These are phyloP conservation scores for Sipha maydis DNA, from an alignment of 2,888 invertebrate genomes.

Conservation along the genomic window DNA sequence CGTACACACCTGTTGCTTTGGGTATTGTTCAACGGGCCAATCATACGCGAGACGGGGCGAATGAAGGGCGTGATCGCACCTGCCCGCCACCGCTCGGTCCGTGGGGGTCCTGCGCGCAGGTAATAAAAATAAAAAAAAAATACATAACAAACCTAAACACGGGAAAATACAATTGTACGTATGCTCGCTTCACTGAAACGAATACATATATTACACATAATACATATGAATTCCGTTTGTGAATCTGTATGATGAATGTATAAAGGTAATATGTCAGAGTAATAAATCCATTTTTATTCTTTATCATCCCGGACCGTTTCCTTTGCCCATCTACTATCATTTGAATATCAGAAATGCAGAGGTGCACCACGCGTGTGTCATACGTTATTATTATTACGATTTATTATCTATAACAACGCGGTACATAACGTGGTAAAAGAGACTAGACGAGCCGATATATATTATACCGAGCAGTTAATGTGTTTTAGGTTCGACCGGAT, in stretches of 20 bases:
- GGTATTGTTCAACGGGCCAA: slow-evolving; percentile 43
- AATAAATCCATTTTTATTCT: too few species aligned
- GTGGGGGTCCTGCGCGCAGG: slow-evolving; percentile 21
- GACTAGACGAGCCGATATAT: background rate
- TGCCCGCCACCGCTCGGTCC: background rate
- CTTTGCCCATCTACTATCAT: too few species aligned
- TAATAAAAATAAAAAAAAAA: background rate
- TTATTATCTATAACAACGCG: too few species aligned
- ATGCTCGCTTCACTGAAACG: background rate
- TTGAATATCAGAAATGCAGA: too few species aligned
- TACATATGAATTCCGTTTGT: too few species aligned
- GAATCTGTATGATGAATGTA: too few species aligned
- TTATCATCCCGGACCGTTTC: too few species aligned
- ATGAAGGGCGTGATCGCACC: slow-evolving; percentile 49
- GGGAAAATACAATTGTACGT: slow-evolving; percentile 16
- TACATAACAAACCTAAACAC: too few species aligned
- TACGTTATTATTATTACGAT: too few species aligned
- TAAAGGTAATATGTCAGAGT: too few species aligned
- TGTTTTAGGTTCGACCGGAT: slow-evolving; percentile 58
- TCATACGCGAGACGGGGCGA: background rate
- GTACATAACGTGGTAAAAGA: background rate
- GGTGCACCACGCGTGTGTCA: too few species aligned
- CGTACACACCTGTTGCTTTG: slow-evolving; percentile 33
- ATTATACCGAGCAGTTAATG: slow-evolving; percentile 32
- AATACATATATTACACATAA: background rate